Evolutionary conservation across 64 coral and sea anemone genomes (phyloP), one percentile per base, ranked within the genome.

Genomic region (Platygyra sinensis): DNA sequence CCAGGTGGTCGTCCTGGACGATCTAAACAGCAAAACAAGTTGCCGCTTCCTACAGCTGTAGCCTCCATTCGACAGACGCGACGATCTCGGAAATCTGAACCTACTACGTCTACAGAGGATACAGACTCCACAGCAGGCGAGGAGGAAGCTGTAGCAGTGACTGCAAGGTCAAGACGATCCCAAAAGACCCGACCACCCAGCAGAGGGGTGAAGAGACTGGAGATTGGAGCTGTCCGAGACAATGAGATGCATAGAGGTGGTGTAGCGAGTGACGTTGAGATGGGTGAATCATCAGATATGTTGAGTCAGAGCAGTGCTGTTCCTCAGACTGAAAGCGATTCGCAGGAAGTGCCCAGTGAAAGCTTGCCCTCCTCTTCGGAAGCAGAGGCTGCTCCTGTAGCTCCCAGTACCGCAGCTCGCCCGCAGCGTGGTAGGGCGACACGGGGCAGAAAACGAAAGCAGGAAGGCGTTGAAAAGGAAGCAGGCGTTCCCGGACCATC

Each of bases 291-390:
- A 39, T 85, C 81, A 72, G 81, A 85, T 16, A 25, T 71, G 63
- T 36, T 71, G n/a, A 85, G 81, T 46, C 81, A 85, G 31, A 69
- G 81, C 38, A 85, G 81, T 72, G 81, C 42, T 72, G 38, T 71
- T 51, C 81, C 81, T 42, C 36, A 36, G 36, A 85, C 81, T 3
- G 81, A 69, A 38, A 85, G 81, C 50, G 81, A 85, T 30, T 71
- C 81, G 10, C 62, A 49, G 65, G 62, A 69, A 17, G 36, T 10
- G 8, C 33, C n/a, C 36, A 85, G 62, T 85, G 81, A 85, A 42
- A 71, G 62, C 13, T 22, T 85, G 2, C 22, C 38, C 5, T 85
- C 81, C 12, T 85, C 81, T 15, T 85, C 81, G 27, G 81, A 85
- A 71, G 11, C 63, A 50, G 81, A 85, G 32, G 15, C 62, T 71